Base-by-base conservation (phyloP, 2,888 invertebrate species). In the Thecophora atra region DNA sequence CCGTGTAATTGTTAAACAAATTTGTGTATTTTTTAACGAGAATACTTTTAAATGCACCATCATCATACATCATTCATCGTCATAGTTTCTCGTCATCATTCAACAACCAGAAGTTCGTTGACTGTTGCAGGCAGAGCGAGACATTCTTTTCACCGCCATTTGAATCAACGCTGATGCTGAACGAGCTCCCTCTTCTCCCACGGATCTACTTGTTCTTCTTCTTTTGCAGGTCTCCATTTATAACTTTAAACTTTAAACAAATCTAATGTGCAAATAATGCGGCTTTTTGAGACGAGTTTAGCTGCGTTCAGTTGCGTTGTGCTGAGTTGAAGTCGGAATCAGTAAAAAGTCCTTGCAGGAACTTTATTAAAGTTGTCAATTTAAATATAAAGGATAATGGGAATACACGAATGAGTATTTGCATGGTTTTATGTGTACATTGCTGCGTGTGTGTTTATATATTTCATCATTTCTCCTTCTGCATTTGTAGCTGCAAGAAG, bases 181-280 rank as follows among this genome's bases (percentile, higher is more conserved):
- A n/a, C 4, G 17, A 6, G 1, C 51, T n/a, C 51, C n/a, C 13
- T 51, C 51, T 51, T 52, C 52, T 52, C 17, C 52, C 3, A 15
- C 52, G n/a, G n/a, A 1, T 19, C 19, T 52, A 6, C 52, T 52
- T 52, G 5, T 52, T 52, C 52, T 52, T 52, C 52, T 19, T 52
- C 5, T 13, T 52, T 52, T 52, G 7, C 52, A 52, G 17, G 7
- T 15, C 17, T 52, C 15, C 15, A 15, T 52, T 52, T 21, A 21
- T n/a, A 21, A n/a, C 51, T 19, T 11, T 51, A 2, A 54, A 21
- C 37, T n/a, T 62, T 24, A 65, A 6, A 24, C 51, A 51, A 24
- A 26, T 37, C 52, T 17, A 13, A 28, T n/a, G 19, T 54, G 54
- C 64, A 72, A 75, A 73, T 76, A 77, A 77, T 75, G 72, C 74